A percentile compares a stretch with the other conserved stretches of the same genome.
These are phyloP conservation scores for Muraenolepis orangiensis DNA, from an alignment of 2,797 vertebrate genomes.

Conservation along the genomic window DNA sequence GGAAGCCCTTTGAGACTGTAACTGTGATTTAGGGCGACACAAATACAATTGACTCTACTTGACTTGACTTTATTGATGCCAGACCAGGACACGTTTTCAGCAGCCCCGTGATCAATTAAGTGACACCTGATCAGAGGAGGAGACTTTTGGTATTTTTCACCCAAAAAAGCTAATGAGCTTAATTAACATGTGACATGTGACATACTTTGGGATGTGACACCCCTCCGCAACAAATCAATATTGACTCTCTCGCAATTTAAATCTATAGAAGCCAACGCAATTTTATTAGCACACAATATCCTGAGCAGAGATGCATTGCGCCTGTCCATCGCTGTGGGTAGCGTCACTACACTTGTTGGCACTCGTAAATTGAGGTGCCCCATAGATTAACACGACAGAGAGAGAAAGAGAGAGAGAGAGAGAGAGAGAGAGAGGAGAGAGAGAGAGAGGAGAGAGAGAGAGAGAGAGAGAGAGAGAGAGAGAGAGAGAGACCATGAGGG, in stretches of 20 bases:
- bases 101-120: not conserved
- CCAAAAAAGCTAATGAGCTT: no score
- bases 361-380: not conserved
- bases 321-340: not conserved
- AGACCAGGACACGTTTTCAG: not conserved
- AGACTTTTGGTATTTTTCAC: no score
- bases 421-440: not conserved
- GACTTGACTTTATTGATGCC: no score
- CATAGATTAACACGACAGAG: conserved; percentile 23
- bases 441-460: not conserved
- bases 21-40: no score
- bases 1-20: no score
- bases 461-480: conserved; percentile 2
- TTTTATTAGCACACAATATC: not conserved
- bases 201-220: not conserved
- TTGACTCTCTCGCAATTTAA: no score
- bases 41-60: no score
- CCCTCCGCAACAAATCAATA: not conserved
- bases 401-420: not conserved
- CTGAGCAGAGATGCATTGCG: not conserved
- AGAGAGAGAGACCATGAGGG: not conserved
- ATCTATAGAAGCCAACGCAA: not conserved
- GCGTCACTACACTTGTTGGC: not conserved
- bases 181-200: no score
- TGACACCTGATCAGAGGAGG: not conserved